Base-by-base conservation (phyloP, 2,797 vertebrate species). In the Lithobates sylvaticus region DNA sequence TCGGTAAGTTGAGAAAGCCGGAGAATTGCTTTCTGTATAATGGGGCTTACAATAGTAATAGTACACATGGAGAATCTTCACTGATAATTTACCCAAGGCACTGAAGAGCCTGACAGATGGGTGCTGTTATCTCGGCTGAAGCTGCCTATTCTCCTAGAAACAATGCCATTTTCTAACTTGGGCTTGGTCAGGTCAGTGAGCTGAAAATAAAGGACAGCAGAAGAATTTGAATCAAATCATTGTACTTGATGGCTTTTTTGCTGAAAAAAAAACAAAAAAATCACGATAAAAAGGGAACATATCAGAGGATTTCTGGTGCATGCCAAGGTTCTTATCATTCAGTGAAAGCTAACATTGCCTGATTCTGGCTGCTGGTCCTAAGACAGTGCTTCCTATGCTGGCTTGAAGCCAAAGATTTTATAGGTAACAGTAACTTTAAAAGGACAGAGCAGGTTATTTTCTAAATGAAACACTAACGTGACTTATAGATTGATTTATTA, bases 111-210 rank as follows among this genome's bases (percentile, higher is more conserved):
- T 54, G 58, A 75, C 77, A 81, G 84, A 74, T 85, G 84, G 76
- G 77, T 69, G 47, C 36, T 44, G 42, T 61, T 83, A 68, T 54
- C 27, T 26, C 23, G 68, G 54, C 69, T 50, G 42, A 82, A 39
- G 58, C 70, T 80, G 84, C 77, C 70, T 80, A 29, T 85, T 85
- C 81, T 73, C 23, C 27, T 54, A 73, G 67, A 76, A 83, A 87
- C 39, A 83, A 83, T 87, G 54, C 65, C 68, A 39, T 87, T 75
- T 69, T 68, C 58, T 87, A 71, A 7, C 42, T 65, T 83, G 86
- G 69, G 12, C 42, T 65, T 83, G 86, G 69, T 78, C 69, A 67
- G 76, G 75, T 67, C 86, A 87, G 15, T 78, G 54, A 87, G 70
- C 76, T 42, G 39, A 83, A 82, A 67, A 78, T 32, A 67, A 68